Evolutionary conservation across 2,797 vertebrate genomes (phyloP), one percentile per base, ranked within the genome.

Genomic region (Podarcis siculus): DNA sequence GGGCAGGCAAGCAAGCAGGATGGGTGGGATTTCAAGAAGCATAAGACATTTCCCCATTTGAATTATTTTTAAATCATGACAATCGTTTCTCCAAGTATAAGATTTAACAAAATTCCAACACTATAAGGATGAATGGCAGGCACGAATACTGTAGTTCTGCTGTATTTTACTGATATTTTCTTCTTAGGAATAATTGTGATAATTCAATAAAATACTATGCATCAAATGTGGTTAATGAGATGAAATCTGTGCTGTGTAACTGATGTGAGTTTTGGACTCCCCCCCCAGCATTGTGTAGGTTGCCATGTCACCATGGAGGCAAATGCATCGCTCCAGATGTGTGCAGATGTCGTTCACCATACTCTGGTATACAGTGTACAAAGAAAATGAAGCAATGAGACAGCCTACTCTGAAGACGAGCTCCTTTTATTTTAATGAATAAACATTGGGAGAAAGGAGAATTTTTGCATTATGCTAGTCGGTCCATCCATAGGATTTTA

Each of bases 261-360:
- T 91, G 86, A 25, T 92, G 75, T 93, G 6, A 37, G 32, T 87
- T 55, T 69, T 21, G 79, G 81, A 80, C 21, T 88, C 94, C 25
- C 61, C 61, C 58, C 21, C 61, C 92, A 98, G 98, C 98, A 81
- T 96, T 98, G 25, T 98, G 98, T 89, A 89, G 94, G 64, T 95
- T 92, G 69, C 94, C 96, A 79, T 98, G 98, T 92, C 92, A 97
- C 66, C 97, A 98, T 0, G 98, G 98, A 91, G 98, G 98, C 37
- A 98, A 98, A 94, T 98, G 98, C 83, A 94, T 98, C 86, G 97
- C 98, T 76, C 98, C 98, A 0, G 93, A 98, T 2, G 96, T 96
- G 77, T 98, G 98, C 83, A 96, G 97, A 89, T 98, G 98, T 87
- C 97, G 97, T 5, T 90, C 92, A 64, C 96, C 94, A 0, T 98